phyloP scores from a whole-genome alignment of 2,113 vertebrate species.

The Gnathochromis pfefferi region DNA sequence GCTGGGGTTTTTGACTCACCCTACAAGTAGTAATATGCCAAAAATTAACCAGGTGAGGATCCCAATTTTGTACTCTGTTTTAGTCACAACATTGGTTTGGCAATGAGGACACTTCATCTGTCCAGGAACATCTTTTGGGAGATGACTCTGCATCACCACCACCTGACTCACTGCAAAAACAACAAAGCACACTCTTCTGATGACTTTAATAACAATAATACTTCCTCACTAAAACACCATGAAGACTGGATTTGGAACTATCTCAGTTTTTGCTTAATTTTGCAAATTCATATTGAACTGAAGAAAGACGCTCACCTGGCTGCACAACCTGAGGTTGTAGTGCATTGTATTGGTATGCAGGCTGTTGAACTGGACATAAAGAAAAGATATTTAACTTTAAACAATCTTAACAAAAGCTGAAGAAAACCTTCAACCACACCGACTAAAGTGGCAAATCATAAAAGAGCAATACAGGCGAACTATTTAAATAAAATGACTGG shows the following conservation, averaged over 20 bases:
- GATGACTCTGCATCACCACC: neutral
- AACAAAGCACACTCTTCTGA: neutral
- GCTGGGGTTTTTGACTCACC: constrained; percentile 32
- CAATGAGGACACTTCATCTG: constrained; percentile 54
- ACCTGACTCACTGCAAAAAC: constrained; percentile 13
- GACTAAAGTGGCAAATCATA: neutral
- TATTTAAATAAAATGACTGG: neutral
- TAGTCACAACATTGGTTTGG: constrained; percentile 19
- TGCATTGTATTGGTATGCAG: neutral
- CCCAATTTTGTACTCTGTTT: neutral
- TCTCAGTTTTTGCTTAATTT: neutral
- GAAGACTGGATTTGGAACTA: neutral
- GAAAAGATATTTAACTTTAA: neutral
- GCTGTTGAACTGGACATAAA: neutral
- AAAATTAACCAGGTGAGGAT: constrained; percentile 45
- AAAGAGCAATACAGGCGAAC: neutral
- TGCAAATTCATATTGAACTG: neutral
- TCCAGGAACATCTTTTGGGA: neutral
- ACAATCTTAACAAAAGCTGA: neutral
- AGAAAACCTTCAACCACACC: neutral
- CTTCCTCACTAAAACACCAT: neutral
- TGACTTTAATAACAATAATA: neutral
- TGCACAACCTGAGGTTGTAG: neutral
- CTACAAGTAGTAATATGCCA: neutral
- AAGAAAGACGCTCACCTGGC: neutral